These are phyloP conservation scores for Alexandromys fortis DNA, from an alignment of 2,113 vertebrate species.

Conservation along the genomic window DNA sequence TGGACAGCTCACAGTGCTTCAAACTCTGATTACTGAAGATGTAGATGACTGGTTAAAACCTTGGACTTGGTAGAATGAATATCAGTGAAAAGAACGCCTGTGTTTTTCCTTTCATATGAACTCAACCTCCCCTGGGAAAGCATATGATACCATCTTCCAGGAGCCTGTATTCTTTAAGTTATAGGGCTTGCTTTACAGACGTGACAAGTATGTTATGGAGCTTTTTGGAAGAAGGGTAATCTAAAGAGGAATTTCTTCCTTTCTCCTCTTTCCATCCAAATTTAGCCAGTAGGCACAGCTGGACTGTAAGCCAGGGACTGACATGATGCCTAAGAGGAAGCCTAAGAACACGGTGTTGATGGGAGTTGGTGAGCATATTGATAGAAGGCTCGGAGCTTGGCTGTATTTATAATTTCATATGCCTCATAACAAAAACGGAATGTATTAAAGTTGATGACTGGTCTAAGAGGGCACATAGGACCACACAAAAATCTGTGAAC, in stretches of 20 bases:
- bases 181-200: not conserved
- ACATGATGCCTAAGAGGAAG: not conserved
- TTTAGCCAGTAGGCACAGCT: not conserved
- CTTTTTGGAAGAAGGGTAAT: not conserved
- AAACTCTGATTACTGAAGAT: not conserved
- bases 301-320: not conserved
- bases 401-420: conserved; percentile 13
- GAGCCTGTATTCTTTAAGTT: not conserved
- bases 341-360: not conserved
- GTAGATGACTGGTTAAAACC: not conserved
- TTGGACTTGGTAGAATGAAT: not conserved
- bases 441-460: not conserved
- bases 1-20: conserved; percentile 68
- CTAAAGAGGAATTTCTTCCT: not conserved
- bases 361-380: not conserved
- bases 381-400: not conserved
- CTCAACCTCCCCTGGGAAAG: not conserved
- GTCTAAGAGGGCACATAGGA: not conserved
- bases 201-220: not conserved
- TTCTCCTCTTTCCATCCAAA: not conserved
- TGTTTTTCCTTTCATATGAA: not conserved
- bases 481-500: not conserved
- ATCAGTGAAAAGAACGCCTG: not conserved
- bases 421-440: not conserved
- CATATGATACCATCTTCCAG: not conserved